Evolutionary conservation across 2,888 invertebrate species (phyloP), one percentile per base, ranked within the genome.

Genomic region (Hymenopus coronatus): DNA sequence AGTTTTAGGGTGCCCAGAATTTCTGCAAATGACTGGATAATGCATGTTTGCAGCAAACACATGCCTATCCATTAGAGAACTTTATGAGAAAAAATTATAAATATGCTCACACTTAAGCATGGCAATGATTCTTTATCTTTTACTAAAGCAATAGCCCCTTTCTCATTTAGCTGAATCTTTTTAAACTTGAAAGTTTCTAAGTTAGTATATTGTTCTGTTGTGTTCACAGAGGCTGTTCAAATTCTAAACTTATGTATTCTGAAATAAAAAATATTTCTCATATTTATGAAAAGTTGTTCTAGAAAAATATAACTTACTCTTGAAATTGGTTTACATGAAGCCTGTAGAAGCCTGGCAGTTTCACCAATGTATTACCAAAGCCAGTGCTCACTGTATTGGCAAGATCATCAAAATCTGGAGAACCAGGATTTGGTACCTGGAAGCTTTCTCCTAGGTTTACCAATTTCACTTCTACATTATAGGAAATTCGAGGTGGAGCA

Each of bases 381-480:
- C 95, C 96, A 89, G 95, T 94, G n/a, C 94, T 94, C 85, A 97
- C 95, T 6, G 95, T 95, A 82, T 95, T 94, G 14, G 96, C 95
- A 54, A 98, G 94, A 89, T 95, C 95, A 70, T 96, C 96, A 91
- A 96, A 98, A 91, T 97, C 97, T 25, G 94, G 93, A 28, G 95
- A 95, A n/a, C 96, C 97, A 0, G 94, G 94, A n/a, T 95, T 93
- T 0, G 98, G 98, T 0, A 96, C 95, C 89, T 95, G 94, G 94
- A 96, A 98, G 91, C 96, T 96, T 91, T 97, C 96, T 0, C 97
- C 98, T 70, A 97, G 93, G 81, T 96, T 96, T 40, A 96, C 95
- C 89, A 98, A 94, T 91, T 96, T 96, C 2, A 98, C 95, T 91
- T 96, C 94, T 83, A 97, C 94, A 27, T 95, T 95, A 93, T 97